Evolutionary conservation across 2,888 invertebrate species (phyloP), one percentile per base, ranked within the genome.

Genomic region (Ischnura elegans): DNA sequence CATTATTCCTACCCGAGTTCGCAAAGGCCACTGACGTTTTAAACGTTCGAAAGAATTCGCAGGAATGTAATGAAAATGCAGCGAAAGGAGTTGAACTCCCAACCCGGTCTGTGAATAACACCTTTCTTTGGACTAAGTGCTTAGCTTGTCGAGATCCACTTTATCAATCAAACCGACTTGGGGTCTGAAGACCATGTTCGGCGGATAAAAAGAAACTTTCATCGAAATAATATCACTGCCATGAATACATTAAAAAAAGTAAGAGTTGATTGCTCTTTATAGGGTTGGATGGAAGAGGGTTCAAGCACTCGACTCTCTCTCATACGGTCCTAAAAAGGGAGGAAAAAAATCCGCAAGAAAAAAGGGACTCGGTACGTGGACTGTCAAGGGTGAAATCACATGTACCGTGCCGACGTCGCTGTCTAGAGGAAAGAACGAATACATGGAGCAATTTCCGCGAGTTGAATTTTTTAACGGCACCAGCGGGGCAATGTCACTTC

Each of bases 351-450:
- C n/a, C n/a, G n/a, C n/a, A n/a, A 76, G 29, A 10, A 3, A 76
- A 36, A 76, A 1, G n/a, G n/a, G 36, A 36, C 1, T 13, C 6
- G 36, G 36, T 29, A 10, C 13, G 76, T 76, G 3, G 36, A 76
- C 76, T 36, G 76, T 36, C 76, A 76, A 76, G 36, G 76, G 76
- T 76, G 76, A 76, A 76, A 76, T 76, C 76, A 36, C 29, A 36
- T 8, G n/a, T 19, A 21, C 16, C 76, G 36, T 76, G 8, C 76
- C 76, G 6, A 36, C 76, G 36, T 76, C 76, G 76, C 76, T 76
- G 29, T 76, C 76, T 76, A 36, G 29, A 36, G 36, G 76, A 36
- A 29, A 36, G 29, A 76, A 13, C 76, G 76, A 36, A 76, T n/a
- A n/a, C 61, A 25, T n/a, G 25, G 8, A 76, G 16, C 76, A 10